A percentile compares a stretch with the other conserved stretches of the same genome.
phyloP scores from a whole-genome alignment of 1,140 invertebrate genomes.

The Drosophila simulans region DNA sequence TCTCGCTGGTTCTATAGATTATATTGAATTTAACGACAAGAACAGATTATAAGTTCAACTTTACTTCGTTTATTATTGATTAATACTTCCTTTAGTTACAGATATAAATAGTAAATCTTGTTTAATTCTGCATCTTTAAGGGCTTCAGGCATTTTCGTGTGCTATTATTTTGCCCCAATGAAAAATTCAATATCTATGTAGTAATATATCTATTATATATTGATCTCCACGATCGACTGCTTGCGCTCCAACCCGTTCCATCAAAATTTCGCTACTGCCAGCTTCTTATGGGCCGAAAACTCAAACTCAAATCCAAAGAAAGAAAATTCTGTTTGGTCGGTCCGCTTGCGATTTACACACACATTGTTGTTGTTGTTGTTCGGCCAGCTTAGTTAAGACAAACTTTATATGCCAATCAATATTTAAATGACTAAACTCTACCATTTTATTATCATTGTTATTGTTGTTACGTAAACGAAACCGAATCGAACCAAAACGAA shows the following conservation, averaged over 20 bases:
- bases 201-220: not conserved
- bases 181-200: not conserved
- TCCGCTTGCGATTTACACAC: slow-evolving; percentile 20
- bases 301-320: not conserved
- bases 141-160: too few species aligned
- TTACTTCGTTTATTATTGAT: too few species aligned
- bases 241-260: slow-evolving; percentile 22
- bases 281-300: slow-evolving; percentile 2
- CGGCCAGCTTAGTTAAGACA: slow-evolving; percentile 55
- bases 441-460: slow-evolving; percentile 80
- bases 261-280: slow-evolving; percentile 20
- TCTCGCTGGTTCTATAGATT: too few species aligned
- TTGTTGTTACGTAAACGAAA: slow-evolving; percentile 75
- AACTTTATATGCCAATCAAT: slow-evolving; percentile 56
- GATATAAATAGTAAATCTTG: too few species aligned
- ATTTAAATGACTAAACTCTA: slow-evolving; percentile 81
- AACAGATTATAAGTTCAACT: too few species aligned
- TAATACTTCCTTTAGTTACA: too few species aligned
- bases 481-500: slow-evolving; percentile 22
- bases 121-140: too few species aligned
- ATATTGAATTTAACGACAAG: too few species aligned
- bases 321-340: slow-evolving; percentile 10
- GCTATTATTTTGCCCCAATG: not conserved
- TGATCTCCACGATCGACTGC: slow-evolving; percentile 22
- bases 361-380: slow-evolving; percentile 27